phyloP scores from a whole-genome alignment of 2,797 vertebrate species.

The Monodelphis domestica region DNA sequence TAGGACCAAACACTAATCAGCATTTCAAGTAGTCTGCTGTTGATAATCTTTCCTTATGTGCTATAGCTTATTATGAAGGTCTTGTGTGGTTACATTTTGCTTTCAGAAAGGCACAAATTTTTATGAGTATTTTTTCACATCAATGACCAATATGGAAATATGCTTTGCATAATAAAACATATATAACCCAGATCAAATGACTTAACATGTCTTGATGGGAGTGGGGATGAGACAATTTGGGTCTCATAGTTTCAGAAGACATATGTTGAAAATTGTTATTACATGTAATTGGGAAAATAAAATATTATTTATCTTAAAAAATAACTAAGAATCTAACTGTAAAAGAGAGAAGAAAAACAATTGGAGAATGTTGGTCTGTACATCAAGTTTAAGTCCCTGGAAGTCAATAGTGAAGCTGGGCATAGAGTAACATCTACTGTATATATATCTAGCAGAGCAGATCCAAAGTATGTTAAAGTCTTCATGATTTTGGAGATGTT shows the following conservation, averaged over 20 bases:
- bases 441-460: constrained; percentile 18
- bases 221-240: too few species aligned
- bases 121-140: too few species aligned
- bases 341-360: constrained; percentile 8
- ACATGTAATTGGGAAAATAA: too few species aligned
- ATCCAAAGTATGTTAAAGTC: constrained; percentile 24
- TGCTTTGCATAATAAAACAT: too few species aligned
- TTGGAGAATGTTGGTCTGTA: background rate
- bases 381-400: background rate
- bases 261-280: too few species aligned
- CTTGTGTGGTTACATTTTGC: constrained; percentile 17
- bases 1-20: constrained; percentile 8
- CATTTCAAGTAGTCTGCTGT: background rate
- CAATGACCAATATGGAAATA: too few species aligned
- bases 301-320: too few species aligned
- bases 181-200: too few species aligned
- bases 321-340: background rate
- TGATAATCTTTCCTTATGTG: constrained; percentile 2
- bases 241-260: too few species aligned
- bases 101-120: too few species aligned
- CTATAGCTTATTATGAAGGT: background rate
- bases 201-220: too few species aligned
- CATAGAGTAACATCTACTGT: background rate
- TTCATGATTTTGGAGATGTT: constrained; percentile 10
- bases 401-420: constrained; percentile 18